These are phyloP conservation scores for Caloenas nicobarica DNA, from an alignment of 2,113 vertebrate genomes.

Conservation along the genomic window DNA sequence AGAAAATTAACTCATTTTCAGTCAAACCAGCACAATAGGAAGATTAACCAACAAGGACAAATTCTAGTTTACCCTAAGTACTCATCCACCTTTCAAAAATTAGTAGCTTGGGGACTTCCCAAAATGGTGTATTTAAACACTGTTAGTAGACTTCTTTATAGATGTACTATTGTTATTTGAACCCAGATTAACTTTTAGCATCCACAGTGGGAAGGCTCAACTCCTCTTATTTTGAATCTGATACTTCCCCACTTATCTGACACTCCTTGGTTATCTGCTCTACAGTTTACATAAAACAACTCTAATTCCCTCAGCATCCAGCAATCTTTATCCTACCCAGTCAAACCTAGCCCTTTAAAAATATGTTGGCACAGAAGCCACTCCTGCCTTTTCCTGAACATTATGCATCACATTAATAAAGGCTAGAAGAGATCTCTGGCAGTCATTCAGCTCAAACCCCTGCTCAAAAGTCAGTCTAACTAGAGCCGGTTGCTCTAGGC, in stretches of 20 bases:
- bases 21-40: not conserved
- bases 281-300: not conserved
- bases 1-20: no score
- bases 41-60: not conserved
- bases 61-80: not conserved
- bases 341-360: not conserved
- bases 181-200: not conserved
- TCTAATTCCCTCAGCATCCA: not conserved
- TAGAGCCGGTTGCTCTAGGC: not conserved
- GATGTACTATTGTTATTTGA: not conserved
- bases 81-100: not conserved
- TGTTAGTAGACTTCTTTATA: not conserved
- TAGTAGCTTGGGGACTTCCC: not conserved
- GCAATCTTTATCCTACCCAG: not conserved
- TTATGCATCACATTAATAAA: not conserved
- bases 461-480: not conserved
- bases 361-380: not conserved
- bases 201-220: not conserved
- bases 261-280: not conserved
- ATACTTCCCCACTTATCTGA: not conserved
- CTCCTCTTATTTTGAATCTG: not conserved
- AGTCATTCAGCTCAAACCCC: no score
- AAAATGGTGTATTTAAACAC: not conserved
- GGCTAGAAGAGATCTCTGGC: not conserved
- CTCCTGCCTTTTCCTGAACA: not conserved